A percentile compares a stretch with the other conserved stretches of the same genome.
Conservation (phyloP, 92 coral and sea anemone genomes). For the Porites divaricata region DNA sequence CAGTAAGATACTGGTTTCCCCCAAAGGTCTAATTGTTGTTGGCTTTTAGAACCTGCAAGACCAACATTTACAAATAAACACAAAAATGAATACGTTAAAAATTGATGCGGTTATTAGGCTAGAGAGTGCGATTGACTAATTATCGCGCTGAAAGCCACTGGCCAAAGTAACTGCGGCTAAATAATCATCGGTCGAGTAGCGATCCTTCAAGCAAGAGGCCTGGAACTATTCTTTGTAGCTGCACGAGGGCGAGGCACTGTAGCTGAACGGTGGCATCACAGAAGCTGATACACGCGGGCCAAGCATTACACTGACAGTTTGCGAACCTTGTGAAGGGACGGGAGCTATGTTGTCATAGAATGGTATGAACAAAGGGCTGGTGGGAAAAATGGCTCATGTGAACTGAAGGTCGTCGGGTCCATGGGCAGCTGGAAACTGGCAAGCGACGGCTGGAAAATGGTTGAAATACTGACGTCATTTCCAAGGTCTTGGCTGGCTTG, state of each 20-base stretch:
- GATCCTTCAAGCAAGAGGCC: slow-evolving; percentile 24
- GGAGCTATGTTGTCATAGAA: neutral
- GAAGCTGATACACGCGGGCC: slow-evolving; percentile 13
- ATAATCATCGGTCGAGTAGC: slow-evolving; percentile 64
- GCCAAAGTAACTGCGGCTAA: slow-evolving; percentile 67
- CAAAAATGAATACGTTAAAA: too few species aligned
- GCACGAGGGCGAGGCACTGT: neutral
- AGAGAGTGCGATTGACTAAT: slow-evolving; percentile 1
- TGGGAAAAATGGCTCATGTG: slow-evolving; percentile 22
- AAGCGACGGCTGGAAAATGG: slow-evolving; percentile 16
- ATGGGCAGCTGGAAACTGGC: slow-evolving; percentile 23
- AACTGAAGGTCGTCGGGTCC: slow-evolving; percentile 8
- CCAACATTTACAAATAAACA: too few species aligned
- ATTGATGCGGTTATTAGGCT: too few species aligned
- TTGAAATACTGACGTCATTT: neutral
- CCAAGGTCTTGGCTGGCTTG: slow-evolving; percentile 64
- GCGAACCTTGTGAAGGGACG: neutral
- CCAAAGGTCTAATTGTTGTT: too few species aligned
- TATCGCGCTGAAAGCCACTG: slow-evolving; percentile 63
- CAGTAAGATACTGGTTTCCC: too few species aligned
- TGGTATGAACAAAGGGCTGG: slow-evolving; percentile 5
- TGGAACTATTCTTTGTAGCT: neutral
- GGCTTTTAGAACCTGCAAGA: too few species aligned
- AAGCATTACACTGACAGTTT: slow-evolving; percentile 3
- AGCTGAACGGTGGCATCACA: slow-evolving; percentile 1